phyloP scores from a whole-genome alignment of 1,140 invertebrate species.

The Drosophila carrolli region DNA sequence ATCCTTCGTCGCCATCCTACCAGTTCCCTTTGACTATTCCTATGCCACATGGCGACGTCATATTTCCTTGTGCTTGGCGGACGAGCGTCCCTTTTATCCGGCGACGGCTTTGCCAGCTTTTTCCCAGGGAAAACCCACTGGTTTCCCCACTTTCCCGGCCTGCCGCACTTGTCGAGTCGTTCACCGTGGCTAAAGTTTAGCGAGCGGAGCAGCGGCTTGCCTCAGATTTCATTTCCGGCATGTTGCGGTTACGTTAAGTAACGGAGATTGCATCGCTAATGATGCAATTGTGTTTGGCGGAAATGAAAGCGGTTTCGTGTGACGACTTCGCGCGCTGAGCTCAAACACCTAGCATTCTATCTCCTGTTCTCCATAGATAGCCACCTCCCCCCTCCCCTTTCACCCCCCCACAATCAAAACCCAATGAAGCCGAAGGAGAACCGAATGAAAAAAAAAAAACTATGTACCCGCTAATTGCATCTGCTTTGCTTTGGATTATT shows the following conservation, averaged over 20 bases:
- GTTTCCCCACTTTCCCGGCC: conserved; percentile 7
- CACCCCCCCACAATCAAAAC: background rate
- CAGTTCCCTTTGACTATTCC: conserved; percentile 53
- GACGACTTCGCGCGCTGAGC: conserved; percentile 56
- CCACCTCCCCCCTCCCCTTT: background rate
- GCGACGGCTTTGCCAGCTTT: background rate
- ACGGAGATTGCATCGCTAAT: conserved; percentile 83
- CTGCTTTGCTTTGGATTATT: conserved; percentile 30
- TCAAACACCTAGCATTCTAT: conserved; percentile 28
- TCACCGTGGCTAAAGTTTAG: conserved; percentile 71
- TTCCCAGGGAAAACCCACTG: too few species aligned
- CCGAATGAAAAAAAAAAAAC: conserved; percentile 30
- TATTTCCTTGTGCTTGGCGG: conserved; percentile 60
- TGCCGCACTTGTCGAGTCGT: conserved; percentile 74
- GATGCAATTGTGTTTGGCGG: conserved; percentile 81
- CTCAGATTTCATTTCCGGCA: conserved; percentile 81
- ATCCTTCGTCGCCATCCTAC: background rate
- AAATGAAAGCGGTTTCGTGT: conserved; percentile 81
- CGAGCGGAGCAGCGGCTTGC: conserved; percentile 58
- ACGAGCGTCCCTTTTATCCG: background rate
- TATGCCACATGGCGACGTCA: conserved; percentile 64
- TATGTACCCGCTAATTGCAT: conserved; percentile 67
- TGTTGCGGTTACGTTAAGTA: conserved; percentile 82
- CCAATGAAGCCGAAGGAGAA: conserved; percentile 55
- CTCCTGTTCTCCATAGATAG: background rate